A percentile compares a stretch with the other conserved stretches of the same genome.
phyloP scores from a whole-genome alignment of 2,888 invertebrate genomes.

The Platycnemis pennipes region DNA sequence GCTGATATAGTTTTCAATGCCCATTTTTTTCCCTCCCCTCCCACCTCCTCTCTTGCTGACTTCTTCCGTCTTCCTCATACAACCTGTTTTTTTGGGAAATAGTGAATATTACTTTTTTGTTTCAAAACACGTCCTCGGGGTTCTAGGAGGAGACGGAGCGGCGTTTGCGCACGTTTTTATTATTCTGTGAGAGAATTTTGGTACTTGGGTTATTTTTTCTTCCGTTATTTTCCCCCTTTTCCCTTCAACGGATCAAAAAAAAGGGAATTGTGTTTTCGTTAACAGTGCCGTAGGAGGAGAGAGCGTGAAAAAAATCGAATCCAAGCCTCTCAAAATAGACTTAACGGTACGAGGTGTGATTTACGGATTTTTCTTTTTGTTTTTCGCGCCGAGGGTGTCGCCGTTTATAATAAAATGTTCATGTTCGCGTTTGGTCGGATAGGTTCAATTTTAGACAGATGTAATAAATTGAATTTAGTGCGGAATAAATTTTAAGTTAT shows the following conservation, averaged over 20 bases:
- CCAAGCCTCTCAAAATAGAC: neutral
- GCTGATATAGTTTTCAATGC: constrained; percentile 25
- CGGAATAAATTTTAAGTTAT: constrained; percentile 11
- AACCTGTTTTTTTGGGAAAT: neutral
- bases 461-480: constrained; percentile 39
- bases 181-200: neutral
- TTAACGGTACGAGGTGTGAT: constrained; percentile 36
- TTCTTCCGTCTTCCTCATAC: neutral
- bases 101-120: neutral
- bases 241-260: constrained; percentile 16
- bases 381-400: neutral
- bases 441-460: constrained; percentile 36
- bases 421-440: constrained; percentile 1
- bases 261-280: constrained; percentile 26
- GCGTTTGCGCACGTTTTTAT: neutral
- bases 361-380: neutral
- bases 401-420: constrained; percentile 32
- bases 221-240: neutral
- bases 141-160: neutral
- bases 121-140: neutral
- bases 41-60: neutral
- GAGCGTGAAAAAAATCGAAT: constrained; percentile 32
- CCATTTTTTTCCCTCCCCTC: neutral
- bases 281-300: neutral
- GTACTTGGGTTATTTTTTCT: neutral